Percentiles rank a stretch among this genome's conserved stretches.
Conservation (phyloP, 2,888 invertebrate species). For the Hirtodrosophila cameraria region DNA sequence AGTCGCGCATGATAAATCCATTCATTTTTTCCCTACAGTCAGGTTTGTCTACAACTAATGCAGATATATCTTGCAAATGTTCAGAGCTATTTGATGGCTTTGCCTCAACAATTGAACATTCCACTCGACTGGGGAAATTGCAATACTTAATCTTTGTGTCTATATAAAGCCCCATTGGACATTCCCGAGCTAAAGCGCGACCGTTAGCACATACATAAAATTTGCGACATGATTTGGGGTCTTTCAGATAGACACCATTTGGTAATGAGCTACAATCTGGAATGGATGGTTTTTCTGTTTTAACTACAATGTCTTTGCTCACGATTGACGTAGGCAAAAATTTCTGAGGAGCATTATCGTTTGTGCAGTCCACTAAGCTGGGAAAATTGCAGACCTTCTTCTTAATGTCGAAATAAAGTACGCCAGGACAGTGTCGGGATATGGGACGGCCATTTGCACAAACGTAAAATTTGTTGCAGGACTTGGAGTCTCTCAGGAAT, state of each 20-base stretch:
- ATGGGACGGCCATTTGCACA: constrained; percentile 54
- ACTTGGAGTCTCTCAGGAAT: constrained; percentile 37
- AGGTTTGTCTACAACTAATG: background rate
- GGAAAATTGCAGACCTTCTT: constrained; percentile 58
- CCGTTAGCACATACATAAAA: constrained; percentile 50
- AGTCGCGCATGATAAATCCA: constrained; percentile 36
- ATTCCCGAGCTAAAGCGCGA: constrained; percentile 25
- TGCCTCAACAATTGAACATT: constrained; percentile 13
- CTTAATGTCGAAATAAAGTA: constrained; percentile 49
- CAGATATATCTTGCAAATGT: background rate
- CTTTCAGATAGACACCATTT: constrained; percentile 35
- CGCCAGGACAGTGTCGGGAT: constrained; percentile 41
- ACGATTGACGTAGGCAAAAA: background rate
- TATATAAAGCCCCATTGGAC: constrained; percentile 44
- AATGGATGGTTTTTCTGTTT: background rate
- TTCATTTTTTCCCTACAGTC: constrained; percentile 35
- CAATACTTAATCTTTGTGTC: constrained; percentile 30
- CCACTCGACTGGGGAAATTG: constrained; percentile 34
- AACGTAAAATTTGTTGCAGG: constrained; percentile 55
- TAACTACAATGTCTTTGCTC: background rate
- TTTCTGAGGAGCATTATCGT: background rate
- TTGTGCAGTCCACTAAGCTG: constrained; percentile 51
- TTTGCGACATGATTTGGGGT: constrained; percentile 37
- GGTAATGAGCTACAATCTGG: constrained; percentile 32
- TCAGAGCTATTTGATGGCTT: background rate